Evolutionary conservation across 2,888 invertebrate genomes (phyloP).

Genomic region (Notodonta dromedarius): DNA sequence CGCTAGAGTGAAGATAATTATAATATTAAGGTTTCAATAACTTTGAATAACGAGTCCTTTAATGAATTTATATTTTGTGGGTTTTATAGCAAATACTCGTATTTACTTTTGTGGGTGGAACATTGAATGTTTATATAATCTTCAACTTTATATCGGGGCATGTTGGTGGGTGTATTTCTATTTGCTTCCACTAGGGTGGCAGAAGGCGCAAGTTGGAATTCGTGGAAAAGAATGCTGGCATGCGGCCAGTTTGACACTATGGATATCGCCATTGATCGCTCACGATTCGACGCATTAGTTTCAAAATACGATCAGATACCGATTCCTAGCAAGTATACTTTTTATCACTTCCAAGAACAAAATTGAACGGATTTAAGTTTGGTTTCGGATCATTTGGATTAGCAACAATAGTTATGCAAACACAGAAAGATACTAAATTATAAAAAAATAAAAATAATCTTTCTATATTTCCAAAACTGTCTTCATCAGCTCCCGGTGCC

Average conservation of each 20-base stretch:
- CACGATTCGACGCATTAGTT: not conserved
- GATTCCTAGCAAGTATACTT: not conserved
- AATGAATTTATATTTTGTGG: not conserved
- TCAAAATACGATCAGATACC: not conserved
- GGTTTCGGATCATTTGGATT: too few relatives aligned
- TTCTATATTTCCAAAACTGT: too few relatives aligned
- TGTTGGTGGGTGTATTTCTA: not conserved
- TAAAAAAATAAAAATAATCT: too few relatives aligned
- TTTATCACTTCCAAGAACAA: too few relatives aligned
- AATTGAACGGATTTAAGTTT: too few relatives aligned
- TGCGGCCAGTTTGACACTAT: constrained; percentile 3
- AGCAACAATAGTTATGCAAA: too few relatives aligned
- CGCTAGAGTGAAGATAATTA: constrained; percentile 11
- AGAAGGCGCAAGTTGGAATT: not conserved
- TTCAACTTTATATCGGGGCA: not conserved
- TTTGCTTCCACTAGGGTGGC: not conserved
- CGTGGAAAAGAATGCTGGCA: not conserved
- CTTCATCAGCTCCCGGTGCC: too few relatives aligned
- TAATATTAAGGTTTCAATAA: constrained; percentile 2
- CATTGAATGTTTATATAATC: not conserved
- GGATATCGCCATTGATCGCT: not conserved
- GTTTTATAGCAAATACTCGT: not conserved
- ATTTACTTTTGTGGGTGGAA: not conserved
- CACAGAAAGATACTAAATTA: too few relatives aligned
- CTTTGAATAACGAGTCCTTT: not conserved